A percentile compares a stretch with the other conserved stretches of the same genome.
phyloP scores from a whole-genome alignment of 2,797 vertebrate genomes.

The Amphiprion clarkii region DNA sequence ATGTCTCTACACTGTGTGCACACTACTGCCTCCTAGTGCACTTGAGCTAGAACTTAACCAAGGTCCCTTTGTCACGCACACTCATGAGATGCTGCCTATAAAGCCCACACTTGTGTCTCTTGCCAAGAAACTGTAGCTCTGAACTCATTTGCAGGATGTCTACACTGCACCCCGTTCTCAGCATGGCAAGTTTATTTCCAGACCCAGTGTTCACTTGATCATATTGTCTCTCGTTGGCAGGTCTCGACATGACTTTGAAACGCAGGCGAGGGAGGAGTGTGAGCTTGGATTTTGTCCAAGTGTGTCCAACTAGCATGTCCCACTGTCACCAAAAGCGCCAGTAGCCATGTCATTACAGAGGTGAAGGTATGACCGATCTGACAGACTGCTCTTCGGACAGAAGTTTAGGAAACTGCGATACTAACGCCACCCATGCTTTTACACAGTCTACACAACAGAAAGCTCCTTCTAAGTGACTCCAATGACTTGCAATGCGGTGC shows the following conservation, averaged over 20 bases:
- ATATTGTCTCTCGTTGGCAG: constrained; percentile 97
- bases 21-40: constrained; percentile 92
- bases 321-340: constrained; percentile 95
- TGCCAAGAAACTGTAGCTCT: constrained; percentile 85
- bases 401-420: constrained; percentile 75
- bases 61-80: constrained; percentile 87
- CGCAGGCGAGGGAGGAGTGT: constrained; percentile 98
- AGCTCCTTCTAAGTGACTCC: constrained; percentile 68
- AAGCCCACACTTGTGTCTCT: constrained; percentile 89
- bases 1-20: constrained; percentile 91
- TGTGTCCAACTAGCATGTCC: constrained; percentile 87
- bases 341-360: constrained; percentile 89
- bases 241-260: constrained; percentile 99
- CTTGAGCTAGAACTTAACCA: constrained; percentile 86
- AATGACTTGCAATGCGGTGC: constrained; percentile 79
- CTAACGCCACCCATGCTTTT: constrained; percentile 76
- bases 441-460: constrained; percentile 76
- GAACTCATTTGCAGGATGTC: constrained; percentile 72
- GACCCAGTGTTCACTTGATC: constrained; percentile 96
- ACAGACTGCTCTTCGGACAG: constrained; percentile 77
- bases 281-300: constrained; percentile 89
- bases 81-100: constrained; percentile 87
- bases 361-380: constrained; percentile 78
- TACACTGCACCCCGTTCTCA: constrained; percentile 74
- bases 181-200: constrained; percentile 93